These are phyloP conservation scores for Ammodramus savannarum DNA, from an alignment of 2,113 vertebrate species.

Conservation along the genomic window DNA sequence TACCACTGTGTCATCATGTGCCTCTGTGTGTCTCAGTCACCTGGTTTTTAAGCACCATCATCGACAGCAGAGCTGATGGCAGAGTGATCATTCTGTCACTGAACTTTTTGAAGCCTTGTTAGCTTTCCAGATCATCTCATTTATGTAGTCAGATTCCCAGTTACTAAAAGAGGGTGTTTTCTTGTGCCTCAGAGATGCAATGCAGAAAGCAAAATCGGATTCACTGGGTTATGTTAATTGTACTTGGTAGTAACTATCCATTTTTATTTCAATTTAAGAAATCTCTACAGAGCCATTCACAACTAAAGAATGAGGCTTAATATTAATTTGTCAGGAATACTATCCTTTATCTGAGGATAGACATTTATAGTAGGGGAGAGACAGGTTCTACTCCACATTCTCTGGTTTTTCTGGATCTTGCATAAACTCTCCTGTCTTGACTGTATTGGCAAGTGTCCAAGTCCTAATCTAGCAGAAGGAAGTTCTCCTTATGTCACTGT, in stretches of 20 bases:
- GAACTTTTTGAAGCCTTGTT: not conserved
- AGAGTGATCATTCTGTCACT: not conserved
- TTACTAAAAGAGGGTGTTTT: not conserved
- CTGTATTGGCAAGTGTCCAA: not conserved
- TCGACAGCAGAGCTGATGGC: not conserved
- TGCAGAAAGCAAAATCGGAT: not conserved
- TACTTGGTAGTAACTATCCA: not conserved
- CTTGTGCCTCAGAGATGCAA: not conserved
- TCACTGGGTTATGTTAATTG: not conserved
- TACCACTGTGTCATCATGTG: not conserved
- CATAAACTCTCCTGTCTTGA: not conserved
- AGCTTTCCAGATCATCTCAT: not conserved
- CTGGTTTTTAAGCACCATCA: not conserved
- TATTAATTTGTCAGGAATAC: not conserved
- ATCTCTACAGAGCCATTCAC: not conserved
- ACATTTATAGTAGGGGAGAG: not conserved
- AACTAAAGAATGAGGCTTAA: not conserved
- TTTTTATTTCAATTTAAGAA: not conserved
- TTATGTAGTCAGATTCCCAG: not conserved
- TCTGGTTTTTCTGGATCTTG: not conserved
- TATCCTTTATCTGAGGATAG: not conserved
- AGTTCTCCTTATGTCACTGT: not conserved
- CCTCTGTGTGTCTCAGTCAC: rapidly evolving
- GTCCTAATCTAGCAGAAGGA: not conserved
- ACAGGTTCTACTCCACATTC: not conserved